Conservation (phyloP, 30 jellyfish, hydroid and myxozoan genomes). For the Chrysaora quinquecirrha region DNA sequence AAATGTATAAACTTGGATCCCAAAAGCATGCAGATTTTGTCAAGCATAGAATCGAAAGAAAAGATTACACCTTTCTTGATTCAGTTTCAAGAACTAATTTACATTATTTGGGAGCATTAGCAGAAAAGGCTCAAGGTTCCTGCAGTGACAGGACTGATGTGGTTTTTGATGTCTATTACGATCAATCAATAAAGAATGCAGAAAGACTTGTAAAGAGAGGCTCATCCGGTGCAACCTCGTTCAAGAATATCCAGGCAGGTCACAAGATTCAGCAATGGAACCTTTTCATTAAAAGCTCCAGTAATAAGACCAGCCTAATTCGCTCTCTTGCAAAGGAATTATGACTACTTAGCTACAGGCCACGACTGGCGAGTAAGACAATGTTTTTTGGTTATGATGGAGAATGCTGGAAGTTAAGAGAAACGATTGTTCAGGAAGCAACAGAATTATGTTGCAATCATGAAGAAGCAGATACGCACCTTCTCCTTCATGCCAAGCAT, state of each 20-base stretch:
- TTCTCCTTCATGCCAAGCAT: slow-evolving; percentile 34
- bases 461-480: slow-evolving; percentile 49
- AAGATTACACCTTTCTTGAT: no score
- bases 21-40: no score
- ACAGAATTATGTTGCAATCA: slow-evolving; percentile 24
- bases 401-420: slow-evolving; percentile 35
- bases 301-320: slow-evolving; percentile 27
- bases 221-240: neutral
- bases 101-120: no score
- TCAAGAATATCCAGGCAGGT: slow-evolving; percentile 23
- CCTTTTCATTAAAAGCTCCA: slow-evolving; percentile 11
- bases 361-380: slow-evolving; percentile 14
- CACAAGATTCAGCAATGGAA: slow-evolving; percentile 16
- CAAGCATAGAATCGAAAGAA: no score
- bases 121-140: neutral
- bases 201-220: neutral
- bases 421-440: neutral
- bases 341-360: neutral
- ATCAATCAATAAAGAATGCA: slow-evolving; percentile 3
- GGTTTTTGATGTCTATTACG: slow-evolving; percentile 20
- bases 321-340: slow-evolving; percentile 16
- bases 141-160: slow-evolving; percentile 15
- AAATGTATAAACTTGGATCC: no score
- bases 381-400: slow-evolving; percentile 6
- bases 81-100: no score